phyloP scores from a whole-genome alignment of 2,113 vertebrate genomes.

The Syngnathus typhle region DNA sequence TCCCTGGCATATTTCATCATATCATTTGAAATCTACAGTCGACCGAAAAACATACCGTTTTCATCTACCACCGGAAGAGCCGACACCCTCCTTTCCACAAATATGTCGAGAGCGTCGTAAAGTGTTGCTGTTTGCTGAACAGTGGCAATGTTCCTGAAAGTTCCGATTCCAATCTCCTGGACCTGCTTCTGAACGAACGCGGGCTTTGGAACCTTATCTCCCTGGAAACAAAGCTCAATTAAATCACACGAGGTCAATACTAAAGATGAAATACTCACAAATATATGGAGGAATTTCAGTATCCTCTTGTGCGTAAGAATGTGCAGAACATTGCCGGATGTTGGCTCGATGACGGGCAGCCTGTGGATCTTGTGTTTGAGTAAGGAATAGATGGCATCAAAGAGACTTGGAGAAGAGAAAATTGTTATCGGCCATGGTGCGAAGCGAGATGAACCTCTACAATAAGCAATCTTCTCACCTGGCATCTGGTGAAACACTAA shows the following conservation, averaged over 20 bases:
- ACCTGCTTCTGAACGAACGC: slow-evolving; percentile 77
- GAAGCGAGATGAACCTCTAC: background rate
- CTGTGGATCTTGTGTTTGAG: slow-evolving; percentile 94
- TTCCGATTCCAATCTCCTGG: slow-evolving; percentile 83
- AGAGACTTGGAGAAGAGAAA: slow-evolving; percentile 74
- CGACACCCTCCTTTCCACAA: slow-evolving; percentile 88
- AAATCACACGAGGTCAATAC: background rate
- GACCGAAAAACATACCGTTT: slow-evolving; percentile 59
- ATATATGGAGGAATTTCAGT: slow-evolving; percentile 93
- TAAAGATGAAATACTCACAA: slow-evolving; percentile 60
- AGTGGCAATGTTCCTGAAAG: slow-evolving; percentile 83
- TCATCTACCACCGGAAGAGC: slow-evolving; percentile 86
- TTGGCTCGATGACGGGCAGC: slow-evolving; percentile 88
- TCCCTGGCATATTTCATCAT: background rate
- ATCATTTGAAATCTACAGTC: background rate
- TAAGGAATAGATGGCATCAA: slow-evolving; percentile 86
- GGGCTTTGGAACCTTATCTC: slow-evolving; percentile 76
- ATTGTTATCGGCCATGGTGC: background rate
- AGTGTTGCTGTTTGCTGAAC: slow-evolving; percentile 77
- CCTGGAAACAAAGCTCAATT: slow-evolving; percentile 52
- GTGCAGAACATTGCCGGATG: slow-evolving; percentile 85
- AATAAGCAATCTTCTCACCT: slow-evolving; percentile 67
- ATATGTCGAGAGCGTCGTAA: slow-evolving; percentile 81
- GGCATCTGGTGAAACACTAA: slow-evolving; percentile 82
- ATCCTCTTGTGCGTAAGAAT: slow-evolving; percentile 95